Percentiles rank a stretch among this genome's conserved stretches.
These are phyloP conservation scores for Acestrorhynchus altus DNA, from an alignment of 2,797 vertebrate species.

Conservation along the genomic window DNA sequence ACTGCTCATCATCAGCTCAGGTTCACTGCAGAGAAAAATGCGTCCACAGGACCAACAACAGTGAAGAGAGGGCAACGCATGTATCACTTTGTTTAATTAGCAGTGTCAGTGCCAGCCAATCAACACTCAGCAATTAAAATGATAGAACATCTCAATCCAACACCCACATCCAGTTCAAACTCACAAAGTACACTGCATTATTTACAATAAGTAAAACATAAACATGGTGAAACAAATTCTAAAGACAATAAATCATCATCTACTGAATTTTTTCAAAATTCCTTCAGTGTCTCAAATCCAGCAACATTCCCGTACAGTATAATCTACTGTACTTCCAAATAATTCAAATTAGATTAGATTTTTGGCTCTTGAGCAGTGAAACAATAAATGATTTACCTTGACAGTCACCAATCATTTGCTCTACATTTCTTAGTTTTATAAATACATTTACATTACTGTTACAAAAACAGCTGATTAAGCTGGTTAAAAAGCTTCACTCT, in stretches of 20 bases:
- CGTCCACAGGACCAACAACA: background rate
- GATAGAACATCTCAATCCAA: slow-evolving; percentile 24
- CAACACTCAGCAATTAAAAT: slow-evolving; percentile 36
- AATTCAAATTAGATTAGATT: background rate
- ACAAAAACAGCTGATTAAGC: too few relatives aligned
- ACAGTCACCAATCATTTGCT: background rate
- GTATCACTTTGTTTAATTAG: slow-evolving; percentile 32
- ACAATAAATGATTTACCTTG: background rate
- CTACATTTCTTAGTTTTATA: background rate
- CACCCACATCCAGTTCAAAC: background rate
- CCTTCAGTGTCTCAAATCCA: background rate
- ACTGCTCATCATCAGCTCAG: slow-evolving; percentile 23
- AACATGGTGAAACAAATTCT: too few relatives aligned
- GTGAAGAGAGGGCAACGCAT: background rate
- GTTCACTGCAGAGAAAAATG: background rate
- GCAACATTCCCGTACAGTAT: background rate
- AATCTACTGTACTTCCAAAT: background rate
- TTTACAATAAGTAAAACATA: background rate
- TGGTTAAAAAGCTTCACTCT: too few relatives aligned
- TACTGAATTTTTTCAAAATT: background rate
- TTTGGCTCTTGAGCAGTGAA: background rate
- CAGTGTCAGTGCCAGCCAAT: slow-evolving; percentile 5
- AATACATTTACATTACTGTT: too few relatives aligned
- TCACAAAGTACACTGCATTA: background rate
- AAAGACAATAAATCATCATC: background rate